phyloP scores from a whole-genome alignment of 2,888 invertebrate genomes.

The Podabrus alpinus region DNA sequence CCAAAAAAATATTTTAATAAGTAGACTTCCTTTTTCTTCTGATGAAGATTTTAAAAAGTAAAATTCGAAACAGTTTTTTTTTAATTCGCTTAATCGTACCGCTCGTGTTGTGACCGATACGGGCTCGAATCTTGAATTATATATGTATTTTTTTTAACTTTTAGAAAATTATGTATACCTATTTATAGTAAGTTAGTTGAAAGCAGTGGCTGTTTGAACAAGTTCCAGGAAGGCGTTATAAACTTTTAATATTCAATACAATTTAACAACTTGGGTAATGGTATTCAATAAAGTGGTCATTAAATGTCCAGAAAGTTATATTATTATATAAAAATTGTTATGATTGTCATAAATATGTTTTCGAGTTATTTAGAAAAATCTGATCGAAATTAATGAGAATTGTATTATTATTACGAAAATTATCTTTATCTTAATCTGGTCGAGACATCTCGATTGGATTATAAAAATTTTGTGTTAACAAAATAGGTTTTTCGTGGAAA shows the following conservation, averaged over 20 bases:
- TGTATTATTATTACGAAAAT: not conserved
- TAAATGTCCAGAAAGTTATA: not conserved
- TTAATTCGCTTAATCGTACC: too few relatives aligned
- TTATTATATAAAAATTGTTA: not conserved
- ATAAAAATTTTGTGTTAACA: not conserved
- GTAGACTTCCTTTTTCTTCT: not conserved
- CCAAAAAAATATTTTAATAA: not conserved
- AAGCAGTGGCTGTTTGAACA: not conserved
- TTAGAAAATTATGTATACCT: not conserved
- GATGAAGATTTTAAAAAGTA: not conserved
- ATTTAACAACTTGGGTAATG: not conserved
- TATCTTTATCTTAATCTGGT: not conserved
- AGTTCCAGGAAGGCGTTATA: not conserved
- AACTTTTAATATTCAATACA: not conserved
- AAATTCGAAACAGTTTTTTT: not conserved
- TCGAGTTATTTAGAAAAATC: not conserved
- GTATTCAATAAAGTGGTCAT: not conserved
- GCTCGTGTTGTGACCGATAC: too few relatives aligned
- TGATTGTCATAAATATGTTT: not conserved
- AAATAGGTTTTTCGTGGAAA: not conserved
- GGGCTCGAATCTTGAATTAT: too few relatives aligned
- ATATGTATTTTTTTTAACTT: not conserved
- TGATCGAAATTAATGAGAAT: not conserved
- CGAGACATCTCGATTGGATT: constrained; percentile 1
- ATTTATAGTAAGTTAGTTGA: not conserved